A percentile compares a stretch with the other conserved stretches of the same genome.
These are phyloP conservation scores for Epinotia demarniana DNA, from an alignment of 2,888 invertebrate species.

Conservation along the genomic window DNA sequence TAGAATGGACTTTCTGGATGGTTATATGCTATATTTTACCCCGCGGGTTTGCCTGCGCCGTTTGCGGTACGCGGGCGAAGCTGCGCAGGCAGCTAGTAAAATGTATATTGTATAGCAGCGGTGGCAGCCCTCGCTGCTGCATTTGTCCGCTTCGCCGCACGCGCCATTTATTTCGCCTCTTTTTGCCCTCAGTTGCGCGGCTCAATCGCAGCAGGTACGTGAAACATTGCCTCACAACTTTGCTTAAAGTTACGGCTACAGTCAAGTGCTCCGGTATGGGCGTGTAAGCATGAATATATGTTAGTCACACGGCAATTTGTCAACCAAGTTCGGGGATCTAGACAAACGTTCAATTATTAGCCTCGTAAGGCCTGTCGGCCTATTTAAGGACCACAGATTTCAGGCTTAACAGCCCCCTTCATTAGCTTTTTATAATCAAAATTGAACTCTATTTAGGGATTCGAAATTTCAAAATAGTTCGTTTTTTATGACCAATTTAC, in stretches of 20 bases:
- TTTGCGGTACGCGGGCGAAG: no score
- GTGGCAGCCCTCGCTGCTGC: not conserved
- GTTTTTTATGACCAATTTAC: no score
- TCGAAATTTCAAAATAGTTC: no score
- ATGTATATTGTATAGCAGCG: not conserved
- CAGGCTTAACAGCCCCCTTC: no score
- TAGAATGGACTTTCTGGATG: no score
- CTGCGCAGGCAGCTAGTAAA: not conserved
- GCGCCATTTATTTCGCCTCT: constrained; percentile 22
- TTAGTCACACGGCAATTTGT: not conserved
- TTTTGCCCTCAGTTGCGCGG: constrained; percentile 18
- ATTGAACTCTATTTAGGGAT: no score
- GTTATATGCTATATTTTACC: no score
- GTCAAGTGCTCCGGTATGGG: not conserved
- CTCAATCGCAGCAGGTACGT: constrained; percentile 17
- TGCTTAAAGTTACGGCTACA: constrained; percentile 8
- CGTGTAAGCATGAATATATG: not conserved
- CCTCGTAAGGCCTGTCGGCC: no score
- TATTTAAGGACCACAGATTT: no score
- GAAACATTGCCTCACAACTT: constrained; percentile 13
- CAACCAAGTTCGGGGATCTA: not conserved
- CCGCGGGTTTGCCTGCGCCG: no score
- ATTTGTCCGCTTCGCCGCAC: constrained; percentile 2
- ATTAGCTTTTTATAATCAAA: no score
- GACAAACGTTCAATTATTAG: not conserved